A percentile compares a stretch with the other conserved stretches of the same genome.
Conservation (phyloP, 1,140 invertebrate genomes). For the Tetragonula clypearis region DNA sequence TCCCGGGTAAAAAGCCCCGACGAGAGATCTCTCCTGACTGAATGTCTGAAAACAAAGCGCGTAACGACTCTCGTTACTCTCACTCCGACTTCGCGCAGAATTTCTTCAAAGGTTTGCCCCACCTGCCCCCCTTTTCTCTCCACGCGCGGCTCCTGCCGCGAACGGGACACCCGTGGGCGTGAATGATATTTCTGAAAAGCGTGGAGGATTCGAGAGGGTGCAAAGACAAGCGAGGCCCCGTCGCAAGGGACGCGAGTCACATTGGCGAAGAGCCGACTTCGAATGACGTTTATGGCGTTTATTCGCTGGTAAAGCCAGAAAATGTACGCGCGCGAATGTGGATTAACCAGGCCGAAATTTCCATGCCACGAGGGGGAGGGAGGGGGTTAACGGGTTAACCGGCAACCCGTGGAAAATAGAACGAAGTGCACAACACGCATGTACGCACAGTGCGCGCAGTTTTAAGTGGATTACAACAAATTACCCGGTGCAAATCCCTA, state of each 20-base stretch:
- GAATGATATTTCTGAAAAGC: slow-evolving; percentile 59
- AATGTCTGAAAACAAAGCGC: slow-evolving; percentile 36
- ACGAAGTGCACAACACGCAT: background rate
- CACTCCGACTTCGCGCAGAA: slow-evolving; percentile 20
- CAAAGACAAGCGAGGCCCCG: slow-evolving; percentile 38
- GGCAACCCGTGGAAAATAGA: slow-evolving; percentile 36
- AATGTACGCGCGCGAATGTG: slow-evolving; percentile 33
- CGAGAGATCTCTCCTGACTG: background rate
- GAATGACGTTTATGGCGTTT: slow-evolving; percentile 58
- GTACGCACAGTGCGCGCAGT: no score
- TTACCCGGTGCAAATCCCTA: background rate
- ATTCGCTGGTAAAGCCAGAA: slow-evolving; percentile 56
- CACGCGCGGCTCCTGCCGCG: no score
- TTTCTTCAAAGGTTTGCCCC: slow-evolving; percentile 38
- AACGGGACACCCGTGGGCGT: slow-evolving; percentile 29
- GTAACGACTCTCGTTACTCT: slow-evolving; percentile 15
- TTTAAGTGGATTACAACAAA: slow-evolving; percentile 3
- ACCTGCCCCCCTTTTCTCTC: background rate
- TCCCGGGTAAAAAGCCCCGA: background rate
- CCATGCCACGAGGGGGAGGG: background rate
- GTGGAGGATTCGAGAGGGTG: slow-evolving; percentile 13
- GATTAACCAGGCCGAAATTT: slow-evolving; percentile 49
- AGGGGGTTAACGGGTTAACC: slow-evolving; percentile 2
- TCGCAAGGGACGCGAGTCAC: slow-evolving; percentile 48
- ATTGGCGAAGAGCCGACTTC: slow-evolving; percentile 43